Conservation (phyloP, 2,888 invertebrate species). For the Tanypteryx hageni region DNA sequence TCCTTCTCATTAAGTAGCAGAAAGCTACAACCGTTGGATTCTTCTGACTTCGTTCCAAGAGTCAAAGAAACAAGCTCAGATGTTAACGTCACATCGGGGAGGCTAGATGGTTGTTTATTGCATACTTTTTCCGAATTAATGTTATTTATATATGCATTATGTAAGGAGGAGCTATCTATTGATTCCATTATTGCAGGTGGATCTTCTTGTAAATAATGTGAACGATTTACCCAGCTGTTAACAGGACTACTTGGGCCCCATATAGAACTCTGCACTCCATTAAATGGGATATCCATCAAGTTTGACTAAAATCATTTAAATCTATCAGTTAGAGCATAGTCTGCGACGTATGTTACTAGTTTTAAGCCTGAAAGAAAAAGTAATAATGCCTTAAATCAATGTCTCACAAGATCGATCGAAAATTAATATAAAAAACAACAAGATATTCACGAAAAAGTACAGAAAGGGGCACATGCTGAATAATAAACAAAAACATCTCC, state of each 20-base stretch:
- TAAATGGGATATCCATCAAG: conserved; percentile 55
- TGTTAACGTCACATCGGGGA: conserved; percentile 71
- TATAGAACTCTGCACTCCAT: conserved; percentile 54
- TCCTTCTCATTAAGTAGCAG: conserved; percentile 81
- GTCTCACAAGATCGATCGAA: background rate
- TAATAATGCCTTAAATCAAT: background rate
- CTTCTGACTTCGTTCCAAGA: conserved; percentile 68
- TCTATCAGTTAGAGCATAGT: background rate
- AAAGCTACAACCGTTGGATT: conserved; percentile 74
- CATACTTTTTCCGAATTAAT: background rate
- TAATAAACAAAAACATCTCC: background rate
- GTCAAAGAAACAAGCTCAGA: conserved; percentile 71
- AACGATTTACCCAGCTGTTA: conserved; percentile 61
- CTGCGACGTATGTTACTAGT: background rate
- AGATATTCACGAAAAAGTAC: no score
- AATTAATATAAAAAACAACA: background rate
- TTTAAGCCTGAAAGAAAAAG: background rate
- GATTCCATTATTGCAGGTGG: conserved; percentile 72
- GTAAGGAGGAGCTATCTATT: conserved; percentile 70
- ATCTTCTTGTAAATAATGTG: conserved; percentile 48
- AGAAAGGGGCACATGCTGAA: background rate
- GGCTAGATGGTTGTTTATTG: conserved; percentile 45
- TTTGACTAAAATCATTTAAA: conserved; percentile 22
- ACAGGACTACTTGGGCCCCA: conserved; percentile 51
- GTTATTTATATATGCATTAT: conserved; percentile 65